phyloP scores from a whole-genome alignment of 1,140 invertebrate genomes.

The Tetramorium alpestre region DNA sequence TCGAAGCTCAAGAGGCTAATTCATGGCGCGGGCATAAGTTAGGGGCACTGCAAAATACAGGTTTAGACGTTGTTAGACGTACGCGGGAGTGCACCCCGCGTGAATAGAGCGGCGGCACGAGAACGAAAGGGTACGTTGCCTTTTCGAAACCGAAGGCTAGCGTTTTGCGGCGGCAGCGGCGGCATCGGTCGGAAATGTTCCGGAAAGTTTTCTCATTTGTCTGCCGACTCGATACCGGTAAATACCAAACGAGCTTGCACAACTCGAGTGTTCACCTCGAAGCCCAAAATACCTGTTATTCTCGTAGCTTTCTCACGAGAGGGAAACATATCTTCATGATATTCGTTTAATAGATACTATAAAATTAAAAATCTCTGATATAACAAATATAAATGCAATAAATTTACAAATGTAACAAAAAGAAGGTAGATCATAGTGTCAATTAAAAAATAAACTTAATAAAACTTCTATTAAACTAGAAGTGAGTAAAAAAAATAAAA shows the following conservation, averaged over 20 bases:
- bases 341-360: neutral
- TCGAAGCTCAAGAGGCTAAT: constrained; percentile 51
- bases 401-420: neutral
- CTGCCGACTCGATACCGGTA: constrained; percentile 66
- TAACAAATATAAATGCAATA: neutral
- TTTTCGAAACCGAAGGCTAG: constrained; percentile 48
- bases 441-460: neutral
- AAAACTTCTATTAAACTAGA: neutral
- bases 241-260: constrained; percentile 58
- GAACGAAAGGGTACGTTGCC: constrained; percentile 51
- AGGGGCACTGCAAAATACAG: constrained; percentile 35
- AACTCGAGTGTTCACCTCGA: constrained; percentile 48
- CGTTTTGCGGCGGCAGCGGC: constrained; percentile 25
- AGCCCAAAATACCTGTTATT: constrained; percentile 35
- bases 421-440: too few species aligned
- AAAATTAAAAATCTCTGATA: neutral
- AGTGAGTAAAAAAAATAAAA: neutral
- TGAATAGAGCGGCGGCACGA: constrained; percentile 54
- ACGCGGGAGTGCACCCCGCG: constrained; percentile 15
- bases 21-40: constrained; percentile 43
- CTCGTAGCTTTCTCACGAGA: neutral
- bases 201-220: constrained; percentile 78
- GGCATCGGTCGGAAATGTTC: constrained; percentile 62
- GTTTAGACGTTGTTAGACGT: constrained; percentile 44
- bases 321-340: neutral